A percentile compares a stretch with the other conserved stretches of the same genome.
Evolutionary conservation across 2,888 invertebrate genomes (phyloP).

Genomic region (Leptinotarsa peninsularis): DNA sequence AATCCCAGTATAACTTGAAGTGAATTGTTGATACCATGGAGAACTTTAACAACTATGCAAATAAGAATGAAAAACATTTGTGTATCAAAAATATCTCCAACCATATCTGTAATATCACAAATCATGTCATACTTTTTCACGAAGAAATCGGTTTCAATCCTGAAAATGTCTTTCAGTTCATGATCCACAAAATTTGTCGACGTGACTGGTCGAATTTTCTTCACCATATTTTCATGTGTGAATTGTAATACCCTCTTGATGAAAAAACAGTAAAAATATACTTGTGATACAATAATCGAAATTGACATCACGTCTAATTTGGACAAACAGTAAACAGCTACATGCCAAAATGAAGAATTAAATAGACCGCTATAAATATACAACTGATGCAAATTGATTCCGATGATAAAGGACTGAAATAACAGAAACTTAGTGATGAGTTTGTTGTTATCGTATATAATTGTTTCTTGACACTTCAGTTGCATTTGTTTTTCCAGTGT

Average conservation of each 20-base stretch:
- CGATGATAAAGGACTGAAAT: background rate
- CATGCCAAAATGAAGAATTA: background rate
- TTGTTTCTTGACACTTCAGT: slow-evolving; percentile 23
- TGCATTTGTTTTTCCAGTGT: slow-evolving; percentile 32
- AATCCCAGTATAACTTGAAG: background rate
- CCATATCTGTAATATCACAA: slow-evolving; percentile 35
- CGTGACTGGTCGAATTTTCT: background rate
- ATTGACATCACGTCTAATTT: slow-evolving; percentile 18
- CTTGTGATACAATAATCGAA: slow-evolving; percentile 26
- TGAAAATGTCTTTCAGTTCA: background rate
- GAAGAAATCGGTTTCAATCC: slow-evolving; percentile 31
- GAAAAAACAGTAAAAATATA: slow-evolving; percentile 34
- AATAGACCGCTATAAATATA: background rate
- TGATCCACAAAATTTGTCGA: background rate
- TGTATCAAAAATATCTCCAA: slow-evolving; percentile 51
- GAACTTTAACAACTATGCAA: slow-evolving; percentile 20
- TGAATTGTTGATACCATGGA: background rate
- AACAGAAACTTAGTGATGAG: slow-evolving; percentile 2
- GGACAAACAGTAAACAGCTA: no score
- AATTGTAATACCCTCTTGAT: slow-evolving; percentile 27
- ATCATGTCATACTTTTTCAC: slow-evolving; percentile 43
- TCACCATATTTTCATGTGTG: slow-evolving; percentile 27
- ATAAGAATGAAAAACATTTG: slow-evolving; percentile 37
- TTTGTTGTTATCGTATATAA: slow-evolving; percentile 19
- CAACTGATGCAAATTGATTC: slow-evolving; percentile 9